Evolutionary conservation across 2,888 invertebrate genomes (phyloP).

Genomic region (Atrina japonica): DNA sequence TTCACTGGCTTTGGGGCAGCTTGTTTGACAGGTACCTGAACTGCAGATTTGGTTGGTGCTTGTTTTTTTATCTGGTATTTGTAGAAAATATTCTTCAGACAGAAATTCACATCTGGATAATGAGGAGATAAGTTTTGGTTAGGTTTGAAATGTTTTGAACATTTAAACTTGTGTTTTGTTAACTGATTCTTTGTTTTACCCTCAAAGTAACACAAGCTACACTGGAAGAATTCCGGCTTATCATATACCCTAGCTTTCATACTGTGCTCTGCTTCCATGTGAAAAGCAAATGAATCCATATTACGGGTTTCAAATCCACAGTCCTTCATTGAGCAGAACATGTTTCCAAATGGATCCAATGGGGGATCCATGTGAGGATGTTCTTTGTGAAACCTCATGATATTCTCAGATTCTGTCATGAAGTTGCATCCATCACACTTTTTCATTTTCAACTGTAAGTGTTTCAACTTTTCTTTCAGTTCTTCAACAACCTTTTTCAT

Average conservation of each 20-base stretch:
- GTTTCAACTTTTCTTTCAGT: constrained; percentile 66
- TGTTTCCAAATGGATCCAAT: constrained; percentile 78
- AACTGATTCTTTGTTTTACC: constrained; percentile 95
- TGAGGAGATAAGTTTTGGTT: constrained; percentile 90
- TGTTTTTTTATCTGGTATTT: constrained; percentile 55
- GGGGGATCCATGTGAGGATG: constrained; percentile 68
- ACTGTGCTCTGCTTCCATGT: constrained; percentile 95
- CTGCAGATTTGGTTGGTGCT: constrained; percentile 19
- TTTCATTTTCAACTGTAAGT: constrained; percentile 60
- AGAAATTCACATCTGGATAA: constrained; percentile 72
- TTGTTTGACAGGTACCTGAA: constrained; percentile 36
- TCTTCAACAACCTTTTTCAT: constrained; percentile 83
- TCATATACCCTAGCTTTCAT: constrained; percentile 91
- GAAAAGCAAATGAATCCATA: constrained; percentile 86
- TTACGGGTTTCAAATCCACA: constrained; percentile 89
- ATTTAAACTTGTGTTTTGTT: constrained; percentile 92
- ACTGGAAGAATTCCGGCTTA: constrained; percentile 93
- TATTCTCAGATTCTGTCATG: constrained; percentile 67
- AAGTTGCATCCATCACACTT: constrained; percentile 68
- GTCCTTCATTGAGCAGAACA: constrained; percentile 86
- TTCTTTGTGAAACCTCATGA: constrained; percentile 87
- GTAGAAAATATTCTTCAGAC: constrained; percentile 72
- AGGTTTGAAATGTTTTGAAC: constrained; percentile 93
- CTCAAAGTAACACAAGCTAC: constrained; percentile 96
- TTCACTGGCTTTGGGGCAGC: constrained; percentile 25